Percentiles rank a stretch among this genome's conserved stretches.
These are phyloP conservation scores for Heteromurus nitidus DNA, from an alignment of 2,888 invertebrate species.

Conservation along the genomic window DNA sequence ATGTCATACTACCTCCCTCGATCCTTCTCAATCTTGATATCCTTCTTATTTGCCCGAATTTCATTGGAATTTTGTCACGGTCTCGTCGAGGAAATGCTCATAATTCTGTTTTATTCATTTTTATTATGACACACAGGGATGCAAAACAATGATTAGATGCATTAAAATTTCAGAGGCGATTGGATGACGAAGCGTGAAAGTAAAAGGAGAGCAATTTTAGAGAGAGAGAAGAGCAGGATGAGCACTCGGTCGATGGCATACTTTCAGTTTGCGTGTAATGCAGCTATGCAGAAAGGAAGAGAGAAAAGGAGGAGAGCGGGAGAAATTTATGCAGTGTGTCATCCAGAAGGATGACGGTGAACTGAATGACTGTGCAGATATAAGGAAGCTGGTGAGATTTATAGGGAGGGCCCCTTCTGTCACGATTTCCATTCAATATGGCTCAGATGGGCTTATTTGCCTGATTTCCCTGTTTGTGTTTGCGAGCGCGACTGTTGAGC, in stretches of 20 bases:
- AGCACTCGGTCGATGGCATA: neutral
- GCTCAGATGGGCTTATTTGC: slow-evolving; percentile 42
- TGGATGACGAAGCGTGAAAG: slow-evolving; percentile 31
- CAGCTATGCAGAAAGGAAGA: neutral
- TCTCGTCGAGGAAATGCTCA: slow-evolving; percentile 10
- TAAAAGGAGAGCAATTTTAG: slow-evolving; percentile 10
- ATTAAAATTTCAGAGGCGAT: slow-evolving; percentile 51
- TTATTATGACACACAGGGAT: slow-evolving; percentile 40
- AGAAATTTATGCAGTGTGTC: slow-evolving; percentile 41
- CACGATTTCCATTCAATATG: slow-evolving; percentile 47
- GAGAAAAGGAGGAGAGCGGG: neutral
- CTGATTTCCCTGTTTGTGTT: slow-evolving; percentile 14
- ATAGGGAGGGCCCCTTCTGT: slow-evolving; percentile 59
- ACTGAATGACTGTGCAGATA: slow-evolving; percentile 30
- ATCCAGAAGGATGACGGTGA: slow-evolving; percentile 27
- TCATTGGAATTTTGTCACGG: slow-evolving; percentile 37
- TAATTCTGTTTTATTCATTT: slow-evolving; percentile 48
- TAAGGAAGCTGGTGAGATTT: slow-evolving; percentile 39
- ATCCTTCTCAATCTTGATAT: too few species aligned
- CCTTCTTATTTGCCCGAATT: neutral
- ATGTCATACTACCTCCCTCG: too few species aligned
- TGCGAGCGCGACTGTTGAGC: slow-evolving; percentile 34
- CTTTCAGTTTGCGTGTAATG: neutral
- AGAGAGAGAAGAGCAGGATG: too few species aligned
- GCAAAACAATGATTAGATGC: slow-evolving; percentile 35